phyloP scores from a whole-genome alignment of 2,797 vertebrate genomes.

The Protonibea diacanthus region DNA sequence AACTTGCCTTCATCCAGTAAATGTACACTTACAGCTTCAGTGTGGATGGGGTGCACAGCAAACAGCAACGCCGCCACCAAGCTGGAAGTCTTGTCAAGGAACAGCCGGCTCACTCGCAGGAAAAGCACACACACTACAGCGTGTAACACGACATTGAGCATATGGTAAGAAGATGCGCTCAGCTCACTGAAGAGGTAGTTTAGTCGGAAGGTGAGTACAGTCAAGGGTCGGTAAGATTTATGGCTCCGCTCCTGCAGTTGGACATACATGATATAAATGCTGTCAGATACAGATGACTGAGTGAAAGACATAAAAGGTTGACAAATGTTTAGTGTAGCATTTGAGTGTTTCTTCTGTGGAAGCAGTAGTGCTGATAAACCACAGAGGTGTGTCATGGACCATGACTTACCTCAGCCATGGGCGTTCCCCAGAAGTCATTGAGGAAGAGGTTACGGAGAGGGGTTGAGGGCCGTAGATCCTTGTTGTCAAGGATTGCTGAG shows the following conservation, averaged over 20 bases:
- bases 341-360: neutral
- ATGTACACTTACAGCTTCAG: conserved; percentile 93
- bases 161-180: conserved; percentile 94
- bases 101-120: conserved; percentile 93
- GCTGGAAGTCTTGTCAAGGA: conserved; percentile 90
- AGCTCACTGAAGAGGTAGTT: conserved; percentile 97
- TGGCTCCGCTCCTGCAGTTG: conserved; percentile 94
- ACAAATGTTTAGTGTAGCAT: neutral
- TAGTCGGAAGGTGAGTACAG: conserved; percentile 96
- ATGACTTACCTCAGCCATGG: conserved; percentile 93
- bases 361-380: neutral
- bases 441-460: conserved; percentile 94
- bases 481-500: conserved; percentile 98
- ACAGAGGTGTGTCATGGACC: neutral
- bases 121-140: conserved; percentile 92
- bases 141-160: conserved; percentile 93
- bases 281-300: conserved; percentile 2
- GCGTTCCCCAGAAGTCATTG: conserved; percentile 99
- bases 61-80: conserved; percentile 93
- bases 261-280: conserved; percentile 15
- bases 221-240: conserved; percentile 97
- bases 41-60: conserved; percentile 96
- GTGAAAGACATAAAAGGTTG: neutral
- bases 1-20: neutral
- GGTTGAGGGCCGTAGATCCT: conserved; percentile 95